Evolutionary conservation across 2,888 invertebrate species (phyloP).

Genomic region (Oegoconia quadripuncta): DNA sequence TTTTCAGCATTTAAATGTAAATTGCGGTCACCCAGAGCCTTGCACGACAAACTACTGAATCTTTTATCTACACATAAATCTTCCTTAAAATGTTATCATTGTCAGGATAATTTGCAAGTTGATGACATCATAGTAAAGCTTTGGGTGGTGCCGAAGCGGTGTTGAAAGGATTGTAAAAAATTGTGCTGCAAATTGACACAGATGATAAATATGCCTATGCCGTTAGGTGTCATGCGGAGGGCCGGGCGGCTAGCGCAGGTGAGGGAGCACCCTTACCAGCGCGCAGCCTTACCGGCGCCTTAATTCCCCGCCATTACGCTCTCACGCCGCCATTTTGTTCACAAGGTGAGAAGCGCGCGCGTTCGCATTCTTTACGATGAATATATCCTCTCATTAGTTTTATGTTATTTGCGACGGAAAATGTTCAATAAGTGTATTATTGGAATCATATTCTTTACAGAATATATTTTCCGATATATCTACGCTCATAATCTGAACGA

Average conservation of each 20-base stretch:
- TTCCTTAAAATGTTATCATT: no score
- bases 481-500: not conserved
- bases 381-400: slow-evolving; percentile 54
- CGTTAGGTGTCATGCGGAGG: slow-evolving; percentile 91
- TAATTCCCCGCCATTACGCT: slow-evolving; percentile 70
- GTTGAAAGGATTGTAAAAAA: slow-evolving; percentile 39
- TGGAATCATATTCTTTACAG: no score
- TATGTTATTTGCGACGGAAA: no score
- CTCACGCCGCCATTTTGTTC: slow-evolving; percentile 76
- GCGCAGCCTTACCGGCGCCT: slow-evolving; percentile 89
- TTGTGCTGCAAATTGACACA: slow-evolving; percentile 45
- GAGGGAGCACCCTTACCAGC: slow-evolving; percentile 99
- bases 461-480: no score
- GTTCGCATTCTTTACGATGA: slow-evolving; percentile 53
- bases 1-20: slow-evolving; percentile 62
- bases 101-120: not conserved
- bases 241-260: slow-evolving; percentile 92
- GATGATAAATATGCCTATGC: slow-evolving; percentile 71
- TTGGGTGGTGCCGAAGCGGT: slow-evolving; percentile 23
- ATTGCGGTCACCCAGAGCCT: slow-evolving; percentile 5
- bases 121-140: slow-evolving; percentile 7
- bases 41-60: no score
- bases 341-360: slow-evolving; percentile 77
- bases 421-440: no score
- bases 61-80: no score